Percentiles rank a stretch among this genome's conserved stretches.
These are phyloP conservation scores for Gadus macrocephalus DNA, from an alignment of 2,113 vertebrate species.

Conservation along the genomic window DNA sequence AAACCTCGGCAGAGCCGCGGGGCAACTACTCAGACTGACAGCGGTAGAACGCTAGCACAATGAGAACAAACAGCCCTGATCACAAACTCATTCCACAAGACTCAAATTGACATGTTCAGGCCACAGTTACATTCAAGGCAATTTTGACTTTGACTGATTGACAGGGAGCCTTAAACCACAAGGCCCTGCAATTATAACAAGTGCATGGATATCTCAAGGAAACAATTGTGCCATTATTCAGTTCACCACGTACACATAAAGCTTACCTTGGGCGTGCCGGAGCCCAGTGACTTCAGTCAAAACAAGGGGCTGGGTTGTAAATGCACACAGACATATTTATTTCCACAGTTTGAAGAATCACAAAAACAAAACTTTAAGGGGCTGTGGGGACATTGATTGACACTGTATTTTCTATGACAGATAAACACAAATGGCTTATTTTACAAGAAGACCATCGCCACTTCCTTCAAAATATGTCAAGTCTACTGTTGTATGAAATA, in stretches of 20 bases:
- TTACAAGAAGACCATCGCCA: too few relatives aligned
- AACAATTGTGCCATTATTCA: not conserved
- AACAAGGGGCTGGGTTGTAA: not conserved
- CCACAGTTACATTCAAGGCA: conserved; percentile 27
- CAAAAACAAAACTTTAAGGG: too few relatives aligned
- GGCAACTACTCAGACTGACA: conserved; percentile 37
- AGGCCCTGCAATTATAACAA: conserved; percentile 3
- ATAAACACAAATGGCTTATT: too few relatives aligned
- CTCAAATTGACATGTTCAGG: conserved; percentile 16
- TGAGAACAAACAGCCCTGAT: conserved; percentile 15
- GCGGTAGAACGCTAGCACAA: conserved; percentile 13
- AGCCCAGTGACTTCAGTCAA: too few relatives aligned
- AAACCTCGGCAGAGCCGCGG: conserved; percentile 28
- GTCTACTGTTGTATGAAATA: too few relatives aligned
- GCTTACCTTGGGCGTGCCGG: too few relatives aligned
- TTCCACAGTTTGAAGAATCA: too few relatives aligned
- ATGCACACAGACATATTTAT: not conserved
- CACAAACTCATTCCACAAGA: not conserved
- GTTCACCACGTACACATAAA: not conserved
- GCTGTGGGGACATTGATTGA: too few relatives aligned
- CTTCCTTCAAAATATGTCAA: too few relatives aligned
- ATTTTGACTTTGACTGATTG: conserved; percentile 1
- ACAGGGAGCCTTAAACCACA: conserved; percentile 22
- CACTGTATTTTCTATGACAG: too few relatives aligned
- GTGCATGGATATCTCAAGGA: not conserved